Conservation (phyloP, 2,888 invertebrate genomes). For the Callinectes sapidus region DNA sequence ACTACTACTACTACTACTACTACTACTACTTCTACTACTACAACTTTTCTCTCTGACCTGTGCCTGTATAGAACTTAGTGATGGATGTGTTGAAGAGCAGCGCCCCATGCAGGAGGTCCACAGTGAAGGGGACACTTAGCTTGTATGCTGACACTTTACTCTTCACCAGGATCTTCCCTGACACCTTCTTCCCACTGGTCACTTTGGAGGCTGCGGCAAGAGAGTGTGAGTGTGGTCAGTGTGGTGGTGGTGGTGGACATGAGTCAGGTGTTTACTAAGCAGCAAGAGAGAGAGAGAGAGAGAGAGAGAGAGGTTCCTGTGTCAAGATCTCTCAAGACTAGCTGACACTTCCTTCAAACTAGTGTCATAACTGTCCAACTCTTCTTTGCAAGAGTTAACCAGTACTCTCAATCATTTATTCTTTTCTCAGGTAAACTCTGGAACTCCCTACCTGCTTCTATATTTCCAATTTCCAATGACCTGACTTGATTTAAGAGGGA, state of each 20-base stretch:
- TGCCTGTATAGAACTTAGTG: conserved; percentile 71
- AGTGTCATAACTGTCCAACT: no score
- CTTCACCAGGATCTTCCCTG: conserved; percentile 71
- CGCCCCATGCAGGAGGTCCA: conserved; percentile 69
- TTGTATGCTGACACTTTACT: conserved; percentile 72
- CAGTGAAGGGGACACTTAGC: conserved; percentile 71
- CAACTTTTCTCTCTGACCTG: conserved; percentile 51
- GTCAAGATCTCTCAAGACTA: no score
- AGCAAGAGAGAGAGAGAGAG: background rate
- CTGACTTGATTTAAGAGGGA: no score
- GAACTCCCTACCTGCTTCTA: no score
- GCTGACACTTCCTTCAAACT: no score
- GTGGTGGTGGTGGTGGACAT: background rate
- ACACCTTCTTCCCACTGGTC: conserved; percentile 73
- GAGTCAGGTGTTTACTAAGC: background rate
- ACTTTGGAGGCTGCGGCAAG: conserved; percentile 76
- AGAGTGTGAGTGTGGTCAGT: background rate
- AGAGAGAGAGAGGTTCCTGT: background rate
- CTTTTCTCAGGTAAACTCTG: no score
- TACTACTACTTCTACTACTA: background rate
- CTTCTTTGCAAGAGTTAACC: no score
- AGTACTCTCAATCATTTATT: no score
- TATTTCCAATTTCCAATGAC: no score
- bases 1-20: background rate
- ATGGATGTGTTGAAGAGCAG: conserved; percentile 68